Percentiles rank a stretch among this genome's conserved stretches.
These are phyloP conservation scores for Drosophila malerkotliana DNA, from an alignment of 1,140 invertebrate genomes.

Conservation along the genomic window DNA sequence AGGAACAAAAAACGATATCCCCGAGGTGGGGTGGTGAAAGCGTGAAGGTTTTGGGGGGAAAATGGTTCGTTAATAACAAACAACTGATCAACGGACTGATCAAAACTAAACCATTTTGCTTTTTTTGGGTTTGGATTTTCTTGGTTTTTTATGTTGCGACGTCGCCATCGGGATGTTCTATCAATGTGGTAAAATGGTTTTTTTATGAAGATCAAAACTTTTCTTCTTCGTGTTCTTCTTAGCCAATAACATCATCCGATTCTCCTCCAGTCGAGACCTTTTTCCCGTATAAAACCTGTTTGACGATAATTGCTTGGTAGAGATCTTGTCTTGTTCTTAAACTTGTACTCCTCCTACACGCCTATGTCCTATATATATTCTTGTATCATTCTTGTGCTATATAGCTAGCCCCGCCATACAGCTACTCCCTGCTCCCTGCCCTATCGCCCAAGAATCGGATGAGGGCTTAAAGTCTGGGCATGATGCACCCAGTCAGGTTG, in stretches of 20 bases:
- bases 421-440: background rate
- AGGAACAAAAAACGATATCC: constrained; percentile 21
- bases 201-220: background rate
- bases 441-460: background rate
- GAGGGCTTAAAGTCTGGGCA: constrained; percentile 16
- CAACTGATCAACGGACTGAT: background rate
- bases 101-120: background rate
- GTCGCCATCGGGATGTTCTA: constrained; percentile 15
- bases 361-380: background rate
- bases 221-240: background rate
- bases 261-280: too few species aligned
- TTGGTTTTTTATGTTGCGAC: background rate
- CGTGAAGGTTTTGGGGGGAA: background rate
- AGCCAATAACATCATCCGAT: background rate
- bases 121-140: background rate
- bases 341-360: background rate
- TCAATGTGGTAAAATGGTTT: background rate
- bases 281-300: background rate
- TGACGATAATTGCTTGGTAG: background rate
- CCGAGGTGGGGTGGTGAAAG: background rate
- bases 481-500: constrained; percentile 13
- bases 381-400: background rate
- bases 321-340: background rate
- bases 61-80: constrained; percentile 2
- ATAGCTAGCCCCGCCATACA: background rate